Evolutionary conservation across 2,888 invertebrate genomes (phyloP).

Genomic region (Drosophila cognata): DNA sequence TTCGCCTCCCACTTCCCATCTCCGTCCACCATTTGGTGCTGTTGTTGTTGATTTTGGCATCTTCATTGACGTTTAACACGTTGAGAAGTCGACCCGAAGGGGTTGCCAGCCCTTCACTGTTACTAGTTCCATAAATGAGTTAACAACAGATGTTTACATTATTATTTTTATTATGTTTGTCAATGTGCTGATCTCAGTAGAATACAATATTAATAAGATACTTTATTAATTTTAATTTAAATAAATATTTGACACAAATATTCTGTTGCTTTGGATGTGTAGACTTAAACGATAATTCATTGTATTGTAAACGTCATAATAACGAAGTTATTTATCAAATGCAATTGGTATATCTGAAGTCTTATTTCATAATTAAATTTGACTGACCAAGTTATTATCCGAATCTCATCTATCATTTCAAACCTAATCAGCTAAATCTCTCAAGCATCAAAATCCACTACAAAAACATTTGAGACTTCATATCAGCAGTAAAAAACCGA

Average conservation of each 20-base stretch:
- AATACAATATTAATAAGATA: constrained; percentile 11
- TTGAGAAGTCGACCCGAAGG: constrained; percentile 37
- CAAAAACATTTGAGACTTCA: constrained; percentile 1
- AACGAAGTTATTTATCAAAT: neutral
- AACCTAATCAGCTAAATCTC: constrained; percentile 3
- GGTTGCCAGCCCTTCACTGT: constrained; percentile 34
- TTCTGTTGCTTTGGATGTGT: neutral
- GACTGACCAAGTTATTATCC: neutral
- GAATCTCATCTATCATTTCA: neutral
- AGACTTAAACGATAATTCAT: neutral
- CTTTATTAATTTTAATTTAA: constrained; percentile 13
- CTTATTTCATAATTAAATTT: neutral
- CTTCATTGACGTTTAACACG: constrained; percentile 80
- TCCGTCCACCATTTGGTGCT: constrained; percentile 21
- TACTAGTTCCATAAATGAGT: constrained; percentile 45
- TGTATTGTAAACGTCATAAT: neutral
- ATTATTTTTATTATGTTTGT: constrained; percentile 51
- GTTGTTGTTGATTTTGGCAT: constrained; percentile 78
- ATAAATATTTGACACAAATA: constrained; percentile 15
- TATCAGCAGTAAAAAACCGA: neutral
- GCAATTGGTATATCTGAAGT: neutral
- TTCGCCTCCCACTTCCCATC: constrained; percentile 2
- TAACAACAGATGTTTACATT: constrained; percentile 74
- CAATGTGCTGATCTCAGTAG: constrained; percentile 29
- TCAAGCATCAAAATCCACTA: neutral